Evolutionary conservation across 2,888 invertebrate genomes (phyloP).

Genomic region (Colletes collaris): DNA sequence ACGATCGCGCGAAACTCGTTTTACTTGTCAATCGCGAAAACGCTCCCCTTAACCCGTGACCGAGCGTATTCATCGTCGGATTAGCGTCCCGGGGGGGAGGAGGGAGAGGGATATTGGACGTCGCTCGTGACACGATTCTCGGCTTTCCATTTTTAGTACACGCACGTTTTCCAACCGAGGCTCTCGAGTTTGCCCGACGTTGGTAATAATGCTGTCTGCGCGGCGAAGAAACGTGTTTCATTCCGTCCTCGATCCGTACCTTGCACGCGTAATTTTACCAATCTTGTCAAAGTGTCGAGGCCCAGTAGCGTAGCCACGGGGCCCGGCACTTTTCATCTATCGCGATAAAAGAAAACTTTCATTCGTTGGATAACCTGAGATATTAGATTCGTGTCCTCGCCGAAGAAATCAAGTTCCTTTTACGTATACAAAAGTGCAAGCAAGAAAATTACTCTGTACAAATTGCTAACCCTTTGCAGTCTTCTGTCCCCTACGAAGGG

Average conservation of each 20-base stretch:
- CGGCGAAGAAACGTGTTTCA: background rate
- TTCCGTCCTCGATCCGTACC: background rate
- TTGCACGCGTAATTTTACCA: background rate
- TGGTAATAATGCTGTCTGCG: background rate
- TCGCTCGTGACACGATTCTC: constrained; percentile 23
- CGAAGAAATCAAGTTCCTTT: no score
- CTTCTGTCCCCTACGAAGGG: no score
- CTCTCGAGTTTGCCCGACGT: background rate
- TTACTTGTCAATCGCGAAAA: constrained; percentile 54
- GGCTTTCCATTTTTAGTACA: constrained; percentile 5
- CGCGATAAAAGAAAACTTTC: no score
- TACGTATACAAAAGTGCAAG: no score
- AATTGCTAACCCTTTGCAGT: no score
- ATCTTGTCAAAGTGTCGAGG: background rate
- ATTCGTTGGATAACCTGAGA: no score
- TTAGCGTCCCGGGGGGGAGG: constrained; percentile 39
- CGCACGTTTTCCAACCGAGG: background rate
- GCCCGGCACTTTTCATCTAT: no score
- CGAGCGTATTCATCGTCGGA: constrained; percentile 58
- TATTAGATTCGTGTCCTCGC: no score
- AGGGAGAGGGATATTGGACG: constrained; percentile 5
- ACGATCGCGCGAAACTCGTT: constrained; percentile 54
- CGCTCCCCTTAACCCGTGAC: constrained; percentile 49
- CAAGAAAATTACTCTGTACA: no score
- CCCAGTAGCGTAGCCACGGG: no score